Percentiles rank a stretch among this genome's conserved stretches.
Conservation (phyloP, 2,113 vertebrate genomes). For the Microtus montanus region DNA sequence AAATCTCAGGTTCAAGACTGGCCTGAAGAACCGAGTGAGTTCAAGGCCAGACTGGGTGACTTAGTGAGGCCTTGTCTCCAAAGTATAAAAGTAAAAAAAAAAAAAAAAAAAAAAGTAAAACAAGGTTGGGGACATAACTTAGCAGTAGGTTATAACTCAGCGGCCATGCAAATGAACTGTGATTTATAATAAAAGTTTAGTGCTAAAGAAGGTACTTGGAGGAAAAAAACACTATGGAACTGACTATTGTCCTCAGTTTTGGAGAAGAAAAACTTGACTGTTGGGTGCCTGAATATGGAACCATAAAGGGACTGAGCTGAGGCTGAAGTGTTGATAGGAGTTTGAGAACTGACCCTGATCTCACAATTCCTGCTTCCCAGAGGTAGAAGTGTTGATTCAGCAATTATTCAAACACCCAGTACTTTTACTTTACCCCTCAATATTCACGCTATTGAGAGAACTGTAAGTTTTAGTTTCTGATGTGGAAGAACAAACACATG, state of each 20-base stretch:
- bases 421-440: not conserved
- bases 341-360: not conserved
- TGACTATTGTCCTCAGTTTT: not conserved
- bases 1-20: not conserved
- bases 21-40: not conserved
- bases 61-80: not conserved
- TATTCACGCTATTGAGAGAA: not conserved
- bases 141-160: not conserved
- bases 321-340: not conserved
- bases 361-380: fast-evolving
- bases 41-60: not conserved
- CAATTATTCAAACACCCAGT: not conserved
- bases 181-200: not conserved
- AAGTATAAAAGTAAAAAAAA: not conserved
- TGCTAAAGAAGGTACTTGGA: not conserved
- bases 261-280: not conserved
- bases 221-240: not conserved
- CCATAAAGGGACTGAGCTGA: not conserved
- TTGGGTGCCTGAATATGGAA: not conserved
- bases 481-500: not conserved
- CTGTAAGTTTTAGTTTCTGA: not conserved
- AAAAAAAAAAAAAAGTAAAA: not conserved
- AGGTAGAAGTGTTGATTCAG: not conserved
- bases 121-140: not conserved
- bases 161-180: not conserved